Conservation (phyloP, 2,113 vertebrate genomes). For the Lycaon pictus region DNA sequence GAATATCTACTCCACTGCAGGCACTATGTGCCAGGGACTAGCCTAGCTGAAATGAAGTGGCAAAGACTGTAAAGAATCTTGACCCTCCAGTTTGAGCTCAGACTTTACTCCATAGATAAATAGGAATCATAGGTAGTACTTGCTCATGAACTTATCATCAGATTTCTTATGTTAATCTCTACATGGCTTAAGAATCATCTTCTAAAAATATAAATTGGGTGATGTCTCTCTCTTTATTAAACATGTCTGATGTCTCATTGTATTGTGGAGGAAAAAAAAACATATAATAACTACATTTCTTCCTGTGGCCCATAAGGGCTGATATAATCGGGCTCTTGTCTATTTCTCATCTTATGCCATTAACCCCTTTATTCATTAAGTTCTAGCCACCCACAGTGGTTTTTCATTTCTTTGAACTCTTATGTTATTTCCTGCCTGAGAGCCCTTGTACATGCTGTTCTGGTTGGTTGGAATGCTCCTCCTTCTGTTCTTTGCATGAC, state of each 20-base stretch:
- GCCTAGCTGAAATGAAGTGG: background rate
- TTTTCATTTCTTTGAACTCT: constrained; percentile 18
- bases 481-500: background rate
- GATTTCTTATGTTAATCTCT: constrained; percentile 1
- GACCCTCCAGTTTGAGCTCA: background rate
- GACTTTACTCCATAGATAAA: background rate
- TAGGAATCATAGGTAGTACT: background rate
- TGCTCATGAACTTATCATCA: background rate
- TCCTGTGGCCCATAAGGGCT: background rate
- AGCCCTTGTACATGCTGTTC: background rate
- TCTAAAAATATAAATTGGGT: constrained; percentile 22
- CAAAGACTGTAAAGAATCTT: background rate
- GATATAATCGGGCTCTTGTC: background rate
- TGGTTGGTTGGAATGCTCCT: constrained; percentile 4
- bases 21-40: background rate
- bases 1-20: background rate
- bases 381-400: background rate
- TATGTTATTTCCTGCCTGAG: constrained; percentile 10
- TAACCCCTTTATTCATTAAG: background rate
- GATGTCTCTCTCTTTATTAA: background rate
- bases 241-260: background rate
- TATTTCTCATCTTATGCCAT: background rate
- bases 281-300: background rate
- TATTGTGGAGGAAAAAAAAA: background rate
- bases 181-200: background rate